Percentiles rank a stretch among this genome's conserved stretches.
These are phyloP conservation scores for Diaprepes abbreviatus DNA, from an alignment of 2,888 invertebrate genomes.

Conservation along the genomic window DNA sequence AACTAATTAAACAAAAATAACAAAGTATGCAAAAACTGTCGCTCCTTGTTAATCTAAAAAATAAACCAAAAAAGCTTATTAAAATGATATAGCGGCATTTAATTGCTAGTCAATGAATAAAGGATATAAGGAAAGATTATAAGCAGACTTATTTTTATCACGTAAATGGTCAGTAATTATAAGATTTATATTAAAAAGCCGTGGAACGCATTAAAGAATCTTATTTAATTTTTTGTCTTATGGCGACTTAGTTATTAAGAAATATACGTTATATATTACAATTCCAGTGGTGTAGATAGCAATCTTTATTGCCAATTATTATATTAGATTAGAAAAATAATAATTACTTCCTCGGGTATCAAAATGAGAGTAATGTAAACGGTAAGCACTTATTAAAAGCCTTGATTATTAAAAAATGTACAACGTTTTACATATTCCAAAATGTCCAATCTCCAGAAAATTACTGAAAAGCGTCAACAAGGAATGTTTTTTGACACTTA, in stretches of 20 bases:
- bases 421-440: too few species aligned
- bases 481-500: too few species aligned
- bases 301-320: too few species aligned
- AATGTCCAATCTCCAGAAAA: too few species aligned
- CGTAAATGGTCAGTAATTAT: constrained; percentile 34
- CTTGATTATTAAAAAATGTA: too few species aligned
- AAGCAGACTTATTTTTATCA: constrained; percentile 36
- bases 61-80: constrained; percentile 19
- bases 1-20: constrained; percentile 1
- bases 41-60: constrained; percentile 24
- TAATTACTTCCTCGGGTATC: too few species aligned
- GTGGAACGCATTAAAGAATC: constrained; percentile 25
- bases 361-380: too few species aligned
- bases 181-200: constrained; percentile 34
- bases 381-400: too few species aligned
- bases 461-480: too few species aligned
- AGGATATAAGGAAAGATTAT: constrained; percentile 32
- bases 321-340: too few species aligned
- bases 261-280: constrained; percentile 26
- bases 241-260: constrained; percentile 29
- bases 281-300: constrained; percentile 15
- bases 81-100: constrained; percentile 25
- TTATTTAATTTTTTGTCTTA: constrained; percentile 31
- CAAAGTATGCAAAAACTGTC: constrained; percentile 18
- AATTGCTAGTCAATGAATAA: constrained; percentile 36